Conservation (phyloP, 37 sponge, comb jelly and placozoan species). For the Spongilla lacustris region DNA sequence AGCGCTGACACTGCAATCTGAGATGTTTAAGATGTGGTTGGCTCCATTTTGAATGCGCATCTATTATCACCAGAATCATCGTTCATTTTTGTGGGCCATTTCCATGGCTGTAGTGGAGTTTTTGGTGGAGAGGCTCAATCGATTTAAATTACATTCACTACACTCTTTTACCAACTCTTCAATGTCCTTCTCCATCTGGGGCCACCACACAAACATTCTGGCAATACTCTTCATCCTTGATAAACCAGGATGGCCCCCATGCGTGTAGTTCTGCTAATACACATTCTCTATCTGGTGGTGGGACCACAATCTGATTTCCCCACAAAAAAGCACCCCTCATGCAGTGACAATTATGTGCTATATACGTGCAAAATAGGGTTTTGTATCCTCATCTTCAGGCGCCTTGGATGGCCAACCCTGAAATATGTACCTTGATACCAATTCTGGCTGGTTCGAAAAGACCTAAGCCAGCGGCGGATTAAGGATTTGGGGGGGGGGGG, state of each 20-base stretch:
- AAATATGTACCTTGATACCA: too few relatives aligned
- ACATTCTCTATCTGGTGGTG: not conserved
- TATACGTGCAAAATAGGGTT: too few relatives aligned
- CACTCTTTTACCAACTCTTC: not conserved
- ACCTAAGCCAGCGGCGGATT: too few relatives aligned
- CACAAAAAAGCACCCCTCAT: not conserved
- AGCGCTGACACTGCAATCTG: constrained; percentile 14
- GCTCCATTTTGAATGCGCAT: constrained; percentile 32
- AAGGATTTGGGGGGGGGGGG: too few relatives aligned
- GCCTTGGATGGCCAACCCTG: too few relatives aligned
- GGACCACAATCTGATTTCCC: not conserved
- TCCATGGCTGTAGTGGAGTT: constrained; percentile 34
- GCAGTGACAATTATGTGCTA: too few relatives aligned
- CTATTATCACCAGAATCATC: constrained; percentile 45
- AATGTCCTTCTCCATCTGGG: constrained; percentile 20
- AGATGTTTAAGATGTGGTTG: constrained; percentile 6
- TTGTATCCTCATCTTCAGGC: too few relatives aligned
- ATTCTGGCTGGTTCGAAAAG: too few relatives aligned
- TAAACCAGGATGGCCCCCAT: not conserved
- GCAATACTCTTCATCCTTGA: constrained; percentile 31
- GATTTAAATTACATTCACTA: constrained; percentile 7
- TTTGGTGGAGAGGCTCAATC: constrained; percentile 5
- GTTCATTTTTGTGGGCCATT: constrained; percentile 35
- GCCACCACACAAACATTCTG: constrained; percentile 52
- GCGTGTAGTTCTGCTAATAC: not conserved